Percentiles rank a stretch among this genome's conserved stretches.
Evolutionary conservation across 2,113 vertebrate genomes (phyloP).

Genomic region (Syrmaticus mikado): DNA sequence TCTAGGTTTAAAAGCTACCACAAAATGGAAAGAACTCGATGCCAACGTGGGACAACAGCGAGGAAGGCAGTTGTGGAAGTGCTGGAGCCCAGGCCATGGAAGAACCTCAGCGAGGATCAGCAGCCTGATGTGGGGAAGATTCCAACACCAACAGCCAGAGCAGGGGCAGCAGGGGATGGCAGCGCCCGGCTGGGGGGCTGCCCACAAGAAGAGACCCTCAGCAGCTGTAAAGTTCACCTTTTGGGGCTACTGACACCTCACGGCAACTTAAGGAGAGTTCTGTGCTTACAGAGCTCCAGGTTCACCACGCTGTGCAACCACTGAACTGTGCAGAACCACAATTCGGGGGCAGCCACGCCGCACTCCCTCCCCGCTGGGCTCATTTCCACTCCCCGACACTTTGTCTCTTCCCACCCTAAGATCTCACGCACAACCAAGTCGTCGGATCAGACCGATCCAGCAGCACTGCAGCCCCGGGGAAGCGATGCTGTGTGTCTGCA

Average conservation of each 20-base stretch:
- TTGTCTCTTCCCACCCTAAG: background rate
- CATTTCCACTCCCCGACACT: accelerated
- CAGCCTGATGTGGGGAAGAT: background rate
- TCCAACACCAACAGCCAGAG: background rate
- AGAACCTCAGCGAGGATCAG: background rate
- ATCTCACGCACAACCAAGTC: background rate
- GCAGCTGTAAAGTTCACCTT: background rate
- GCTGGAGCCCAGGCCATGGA: background rate
- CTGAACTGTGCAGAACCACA: no score
- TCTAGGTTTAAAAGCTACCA: background rate
- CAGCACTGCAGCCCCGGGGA: background rate
- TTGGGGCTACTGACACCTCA: background rate
- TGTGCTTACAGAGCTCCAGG: background rate
- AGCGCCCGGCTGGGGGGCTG: no score
- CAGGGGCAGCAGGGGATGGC: background rate
- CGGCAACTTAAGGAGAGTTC: accelerated
- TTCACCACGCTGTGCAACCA: no score
- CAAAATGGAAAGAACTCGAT: background rate
- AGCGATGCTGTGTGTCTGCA: accelerated
- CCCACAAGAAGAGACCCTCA: background rate
- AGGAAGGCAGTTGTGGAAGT: accelerated
- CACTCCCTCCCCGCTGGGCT: background rate
- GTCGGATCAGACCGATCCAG: background rate
- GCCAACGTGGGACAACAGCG: background rate
- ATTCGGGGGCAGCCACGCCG: no score